Conservation (phyloP, 2,888 invertebrate genomes). For the Druceiella hillmani region DNA sequence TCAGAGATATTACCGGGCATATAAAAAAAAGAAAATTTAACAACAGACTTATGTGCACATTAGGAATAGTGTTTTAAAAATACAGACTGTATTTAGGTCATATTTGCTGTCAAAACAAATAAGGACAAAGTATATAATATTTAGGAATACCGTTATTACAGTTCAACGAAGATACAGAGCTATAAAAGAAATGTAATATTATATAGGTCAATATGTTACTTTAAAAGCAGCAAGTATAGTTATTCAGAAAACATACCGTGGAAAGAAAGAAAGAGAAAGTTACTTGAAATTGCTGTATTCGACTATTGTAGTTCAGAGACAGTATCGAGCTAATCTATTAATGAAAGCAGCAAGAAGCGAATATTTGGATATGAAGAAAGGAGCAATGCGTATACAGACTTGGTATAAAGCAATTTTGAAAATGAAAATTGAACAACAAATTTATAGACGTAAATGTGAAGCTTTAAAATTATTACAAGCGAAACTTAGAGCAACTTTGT, state of each 20-base stretch:
- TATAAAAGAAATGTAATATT: slow-evolving; percentile 31
- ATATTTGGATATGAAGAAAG: slow-evolving; percentile 12
- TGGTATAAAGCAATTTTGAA: slow-evolving; percentile 21
- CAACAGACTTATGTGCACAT: slow-evolving; percentile 10
- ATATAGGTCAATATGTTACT: slow-evolving; percentile 30
- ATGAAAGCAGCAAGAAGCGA: slow-evolving; percentile 12
- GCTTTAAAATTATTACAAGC: not conserved
- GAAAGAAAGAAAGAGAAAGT: slow-evolving; percentile 29
- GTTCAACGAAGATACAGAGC: slow-evolving; percentile 46
- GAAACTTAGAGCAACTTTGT: not conserved
- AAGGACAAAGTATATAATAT: slow-evolving; percentile 32
- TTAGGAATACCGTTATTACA: slow-evolving; percentile 32
- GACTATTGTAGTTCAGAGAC: slow-evolving; percentile 39
- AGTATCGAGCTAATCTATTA: slow-evolving; percentile 33
- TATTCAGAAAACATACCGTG: slow-evolving; percentile 41
- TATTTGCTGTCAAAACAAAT: slow-evolving; percentile 32
- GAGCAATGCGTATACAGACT: slow-evolving; percentile 14
- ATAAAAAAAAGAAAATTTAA: slow-evolving; percentile 13
- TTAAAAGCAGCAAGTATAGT: slow-evolving; percentile 31
- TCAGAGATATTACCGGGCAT: slow-evolving; percentile 24
- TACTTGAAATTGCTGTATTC: slow-evolving; percentile 34
- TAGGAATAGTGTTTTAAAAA: slow-evolving; percentile 22
- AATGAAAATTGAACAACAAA: slow-evolving; percentile 21
- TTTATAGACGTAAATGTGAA: slow-evolving; percentile 5
- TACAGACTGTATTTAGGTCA: slow-evolving; percentile 40